A percentile compares a stretch with the other conserved stretches of the same genome.
Conservation (phyloP, 2,888 invertebrate genomes). For the Elegia similella region DNA sequence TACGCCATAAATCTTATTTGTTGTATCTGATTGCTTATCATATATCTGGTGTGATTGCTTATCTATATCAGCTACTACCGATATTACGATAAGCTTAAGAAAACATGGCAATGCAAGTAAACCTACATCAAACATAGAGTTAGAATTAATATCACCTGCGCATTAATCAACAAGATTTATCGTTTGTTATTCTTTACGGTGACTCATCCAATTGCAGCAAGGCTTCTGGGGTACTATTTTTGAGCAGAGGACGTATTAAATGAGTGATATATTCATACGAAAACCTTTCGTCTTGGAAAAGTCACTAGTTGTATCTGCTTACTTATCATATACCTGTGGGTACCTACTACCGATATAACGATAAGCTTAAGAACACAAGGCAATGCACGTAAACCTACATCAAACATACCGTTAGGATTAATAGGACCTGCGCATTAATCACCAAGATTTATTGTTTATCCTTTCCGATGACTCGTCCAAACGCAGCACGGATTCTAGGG, state of each 20-base stretch:
- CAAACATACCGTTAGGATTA: background rate
- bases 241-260: too few relatives aligned
- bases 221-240: background rate
- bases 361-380: background rate
- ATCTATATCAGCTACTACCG: too few relatives aligned
- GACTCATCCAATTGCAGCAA: background rate
- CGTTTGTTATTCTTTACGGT: conserved; percentile 7
- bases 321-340: too few relatives aligned
- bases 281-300: background rate
- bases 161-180: conserved; percentile 8
- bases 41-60: too few relatives aligned
- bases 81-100: too few relatives aligned
- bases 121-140: background rate
- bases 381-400: background rate
- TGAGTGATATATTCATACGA: background rate
- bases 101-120: background rate
- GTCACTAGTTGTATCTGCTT: too few relatives aligned
- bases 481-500: background rate
- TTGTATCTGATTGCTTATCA: too few relatives aligned
- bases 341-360: too few relatives aligned
- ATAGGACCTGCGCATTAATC: background rate
- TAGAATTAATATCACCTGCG: background rate
- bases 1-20: too few relatives aligned
- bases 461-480: conserved; percentile 2
- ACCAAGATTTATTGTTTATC: conserved; percentile 5